Base-by-base conservation (phyloP, 2,797 vertebrate species). In the Neopelma chrysocephalum region DNA sequence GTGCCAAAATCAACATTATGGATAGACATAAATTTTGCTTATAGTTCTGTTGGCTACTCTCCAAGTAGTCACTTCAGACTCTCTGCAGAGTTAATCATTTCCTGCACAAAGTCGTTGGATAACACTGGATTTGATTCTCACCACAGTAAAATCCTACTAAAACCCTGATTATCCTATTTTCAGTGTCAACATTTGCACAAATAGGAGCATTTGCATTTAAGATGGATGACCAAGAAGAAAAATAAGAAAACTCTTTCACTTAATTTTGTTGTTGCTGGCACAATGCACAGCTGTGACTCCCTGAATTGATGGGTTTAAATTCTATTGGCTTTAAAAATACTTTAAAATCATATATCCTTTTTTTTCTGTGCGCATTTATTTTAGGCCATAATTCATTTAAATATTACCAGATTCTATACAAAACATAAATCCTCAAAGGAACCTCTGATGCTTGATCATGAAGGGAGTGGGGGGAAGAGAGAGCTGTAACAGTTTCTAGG, bases 1-100 rank as follows among this genome's bases (percentile, higher is more conserved):
- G 29, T 81, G 79, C 93, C 84, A 91, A 76, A 94, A 80, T 54
- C 78, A 93, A 81, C 21, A 13, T 79, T 83, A 94, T 42, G 17
- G 47, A 82, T 42, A 80, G 82, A 90, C 54, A 85, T 34, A 85
- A 78, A 79, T 91, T 95, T 91, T 94, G 26, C 54, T 79, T 94
- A 66, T 43, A 93, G 38, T 36, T 93, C 73, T 78, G 56, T 53
- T 89, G 80, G 68, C 69, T 70, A n/a, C 36, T 73, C 62, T 89
- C 76, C 65, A 79, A 82, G 29, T 45, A 96, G 81, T 86, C 81
- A 90, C 38, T 95, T 82, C 50, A 73, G 53, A 50, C 58, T 73
- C 69, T 82, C 76, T 72, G 66, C 43, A 48, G 71, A 90, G 71
- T 70, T 91, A 91, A 92, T 93, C 17, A 64, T 47, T 87, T 81